These are phyloP conservation scores for Campylomormyrus numenius DNA, from an alignment of 2,113 vertebrate genomes.

Conservation along the genomic window DNA sequence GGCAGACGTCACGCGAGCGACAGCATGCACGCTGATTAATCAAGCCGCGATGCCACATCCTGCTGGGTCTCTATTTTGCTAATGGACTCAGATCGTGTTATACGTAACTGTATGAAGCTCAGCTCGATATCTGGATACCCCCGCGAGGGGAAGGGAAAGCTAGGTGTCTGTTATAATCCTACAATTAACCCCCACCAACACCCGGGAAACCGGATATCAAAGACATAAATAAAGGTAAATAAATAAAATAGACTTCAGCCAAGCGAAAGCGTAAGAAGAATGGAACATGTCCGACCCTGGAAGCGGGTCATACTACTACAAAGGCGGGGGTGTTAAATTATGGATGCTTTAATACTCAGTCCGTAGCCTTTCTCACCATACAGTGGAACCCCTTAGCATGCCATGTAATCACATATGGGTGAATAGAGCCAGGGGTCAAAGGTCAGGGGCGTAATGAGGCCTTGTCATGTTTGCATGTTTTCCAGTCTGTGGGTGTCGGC, in stretches of 20 bases:
- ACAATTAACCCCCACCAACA: not conserved
- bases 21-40: not conserved
- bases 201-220: not conserved
- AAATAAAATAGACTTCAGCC: not conserved
- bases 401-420: slow-evolving; percentile 36
- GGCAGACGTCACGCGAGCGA: not conserved
- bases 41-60: not conserved
- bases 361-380: slow-evolving; percentile 21
- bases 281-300: not conserved
- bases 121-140: not conserved
- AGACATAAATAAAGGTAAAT: not conserved
- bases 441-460: slow-evolving; percentile 26
- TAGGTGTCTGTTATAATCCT: not conserved
- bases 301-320: not conserved
- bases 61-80: not conserved
- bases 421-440: slow-evolving; percentile 11
- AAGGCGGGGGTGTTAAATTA: slow-evolving; percentile 26
- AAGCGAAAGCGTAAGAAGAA: not conserved
- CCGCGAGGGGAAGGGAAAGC: not conserved
- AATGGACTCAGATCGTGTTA: not conserved
- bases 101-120: not conserved
- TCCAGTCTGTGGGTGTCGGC: slow-evolving; percentile 30
- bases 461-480: slow-evolving; percentile 39
- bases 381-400: slow-evolving; percentile 20
- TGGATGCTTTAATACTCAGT: slow-evolving; percentile 24